Percentiles rank a stretch among this genome's conserved stretches.
Evolutionary conservation across 2,113 vertebrate genomes (phyloP).

Genomic region (Callospermophilus lateralis): DNA sequence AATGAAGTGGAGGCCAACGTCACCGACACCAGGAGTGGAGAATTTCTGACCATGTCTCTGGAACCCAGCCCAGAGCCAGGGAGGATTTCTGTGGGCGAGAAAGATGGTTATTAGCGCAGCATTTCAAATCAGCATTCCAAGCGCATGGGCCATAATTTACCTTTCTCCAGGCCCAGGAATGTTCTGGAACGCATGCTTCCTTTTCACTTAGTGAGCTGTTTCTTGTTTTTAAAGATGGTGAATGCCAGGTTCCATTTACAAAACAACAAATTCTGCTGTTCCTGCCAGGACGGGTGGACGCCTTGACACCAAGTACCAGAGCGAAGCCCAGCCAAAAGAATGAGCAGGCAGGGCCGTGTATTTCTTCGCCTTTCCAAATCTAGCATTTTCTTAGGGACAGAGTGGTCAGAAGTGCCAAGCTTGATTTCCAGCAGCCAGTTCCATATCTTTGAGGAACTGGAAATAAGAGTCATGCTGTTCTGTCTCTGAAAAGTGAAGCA

Average conservation of each 20-base stretch:
- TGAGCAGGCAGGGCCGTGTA: rapidly evolving
- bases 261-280: not conserved
- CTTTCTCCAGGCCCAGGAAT: conserved; percentile 26
- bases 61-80: not conserved
- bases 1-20: not conserved
- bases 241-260: not conserved
- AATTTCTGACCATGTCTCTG: conserved; percentile 13
- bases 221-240: not conserved
- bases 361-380: not conserved
- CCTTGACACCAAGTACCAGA: not conserved
- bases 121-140: conserved; percentile 37
- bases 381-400: not conserved
- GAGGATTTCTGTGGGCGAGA: conserved; percentile 53
- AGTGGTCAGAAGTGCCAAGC: not conserved
- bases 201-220: not conserved
- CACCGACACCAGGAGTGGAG: not conserved
- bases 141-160: not conserved
- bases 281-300: not conserved
- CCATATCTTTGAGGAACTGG: not conserved
- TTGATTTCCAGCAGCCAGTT: not conserved
- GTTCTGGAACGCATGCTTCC: not conserved
- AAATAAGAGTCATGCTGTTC: not conserved
- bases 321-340: not conserved
- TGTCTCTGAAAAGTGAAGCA: not conserved
- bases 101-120: conserved; percentile 18